Base-by-base conservation (phyloP, 2,113 vertebrate genomes). In the Ceyx cyanopectus region DNA sequence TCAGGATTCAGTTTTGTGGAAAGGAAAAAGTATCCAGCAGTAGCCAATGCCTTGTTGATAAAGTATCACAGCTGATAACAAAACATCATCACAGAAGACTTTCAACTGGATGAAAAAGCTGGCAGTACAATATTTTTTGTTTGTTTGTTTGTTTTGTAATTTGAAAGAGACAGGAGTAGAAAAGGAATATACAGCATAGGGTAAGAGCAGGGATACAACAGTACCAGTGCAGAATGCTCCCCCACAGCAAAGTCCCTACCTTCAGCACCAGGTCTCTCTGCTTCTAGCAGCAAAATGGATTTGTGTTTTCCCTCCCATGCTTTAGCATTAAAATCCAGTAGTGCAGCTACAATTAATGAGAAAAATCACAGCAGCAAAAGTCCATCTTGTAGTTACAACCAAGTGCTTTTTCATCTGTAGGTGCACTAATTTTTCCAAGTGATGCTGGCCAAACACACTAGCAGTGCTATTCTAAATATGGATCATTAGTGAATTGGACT, bases 1-100 rank as follows among this genome's bases (percentile, higher is more conserved):
- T 89, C 61, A 66, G 81, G 58, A 93, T 93, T 85, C 45, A 74
- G 76, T 90, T 96, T 67, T 72, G 67, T 50, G 45, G 54, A 61
- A 93, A 81, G 81, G 56, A 94, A 89, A 57, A 92, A 53, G 34
- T 53, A 60, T 43, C 68, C 90, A 83, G 68, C 12, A 91, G n/a
- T 22, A 85, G 43, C 14, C 69, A 94, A 82, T 91, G 40, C 18
- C 26, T 80, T 48, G 75, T 45, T 7, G 0, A 76, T 54, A 67
- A 48, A 54, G 22, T 40, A 75, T 14, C 20, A 29, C 16, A 12
- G 6, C 13, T 86, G 24, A 69, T 50, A 37, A 37, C 37, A 27
- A n/a, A 83, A 51, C 10, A 37, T 45, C 34, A 45, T 4, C 37
- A 15, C 3, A 61, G 62, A 45, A 84, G 30, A 67, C 9, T 37